Base-by-base conservation (phyloP, 2,888 invertebrate species). In the Drosophila niveifrons region DNA sequence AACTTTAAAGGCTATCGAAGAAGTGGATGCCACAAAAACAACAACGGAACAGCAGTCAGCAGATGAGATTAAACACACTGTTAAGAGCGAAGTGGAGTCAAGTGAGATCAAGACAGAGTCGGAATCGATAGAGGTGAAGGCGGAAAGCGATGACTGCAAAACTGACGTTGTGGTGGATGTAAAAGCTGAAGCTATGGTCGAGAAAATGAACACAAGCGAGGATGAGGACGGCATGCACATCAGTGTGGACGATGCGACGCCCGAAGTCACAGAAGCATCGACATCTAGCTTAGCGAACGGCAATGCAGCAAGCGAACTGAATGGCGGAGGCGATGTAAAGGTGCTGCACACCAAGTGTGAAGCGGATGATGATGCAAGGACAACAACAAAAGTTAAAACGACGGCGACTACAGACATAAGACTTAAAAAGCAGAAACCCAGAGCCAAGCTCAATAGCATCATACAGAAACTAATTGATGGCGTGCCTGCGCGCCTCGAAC, bases 401-500 rank as follows among this genome's bases (percentile, higher is more conserved):
- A 44, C 36, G 18, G 47, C 66, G 65, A 65, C 62, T 68, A 81
- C 84, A 85, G 88, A 90, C 62, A 88, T 90, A 90, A 90, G 89
- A 85, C 90, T 90, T 90, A 91, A 89, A 88, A 91, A 88, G 82
- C 78, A 72, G 52, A 91, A 90, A 86, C 75, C 86, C 15, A 80
- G 92, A 88, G 90, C 91, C 56, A 92, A 92, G 90, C 90, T 92
- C 86, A 89, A 82, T 75, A 89, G 83, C 77, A 92, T 92, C 74
- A 90, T 92, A 78, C 91, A 92, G 80, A 92, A 91, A 86, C 82
- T 92, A 66, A 91, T 92, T 53, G 91, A 92, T 78, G 89, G 89
- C 64, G 86, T 92, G 69, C 90, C 91, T 68, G 82, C 89, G 67
- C 90, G 90, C 50, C 77, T 89, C 56, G 90, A 84, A 69, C 90